Conservation (phyloP, 92 coral and sea anemone genomes). For the Pocillopora meandrina region DNA sequence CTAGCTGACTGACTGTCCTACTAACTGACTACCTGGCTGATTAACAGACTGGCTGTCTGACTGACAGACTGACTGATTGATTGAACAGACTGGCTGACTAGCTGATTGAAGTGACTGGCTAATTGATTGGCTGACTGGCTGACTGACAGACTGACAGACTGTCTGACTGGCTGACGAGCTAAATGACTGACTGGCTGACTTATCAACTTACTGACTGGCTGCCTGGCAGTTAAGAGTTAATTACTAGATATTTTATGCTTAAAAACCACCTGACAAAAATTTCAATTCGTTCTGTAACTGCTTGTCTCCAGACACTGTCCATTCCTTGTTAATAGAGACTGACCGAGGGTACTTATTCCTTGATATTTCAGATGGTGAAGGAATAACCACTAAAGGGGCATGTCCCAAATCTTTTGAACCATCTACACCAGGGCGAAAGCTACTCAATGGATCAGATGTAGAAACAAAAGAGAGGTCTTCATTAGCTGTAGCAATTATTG, state of each 20-base stretch:
- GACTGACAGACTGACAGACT: no score
- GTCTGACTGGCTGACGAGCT: no score
- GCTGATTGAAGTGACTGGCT: not conserved
- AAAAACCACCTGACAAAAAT: conserved; percentile 40
- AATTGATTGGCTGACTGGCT: no score
- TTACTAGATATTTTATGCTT: not conserved
- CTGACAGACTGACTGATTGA: not conserved
- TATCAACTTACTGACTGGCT: not conserved
- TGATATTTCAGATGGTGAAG: not conserved
- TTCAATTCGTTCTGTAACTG: conserved; percentile 49
- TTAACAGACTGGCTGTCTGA: not conserved
- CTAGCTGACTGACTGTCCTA: not conserved
- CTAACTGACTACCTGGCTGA: not conserved
- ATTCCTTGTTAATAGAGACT: conserved; percentile 27
- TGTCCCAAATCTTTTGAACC: not conserved
- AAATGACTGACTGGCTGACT: no score
- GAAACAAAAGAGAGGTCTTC: not conserved
- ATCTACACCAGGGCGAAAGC: no score
- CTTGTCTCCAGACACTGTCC: conserved; percentile 52
- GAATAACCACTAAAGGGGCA: conserved; percentile 8
- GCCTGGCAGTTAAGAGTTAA: not conserved
- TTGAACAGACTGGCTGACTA: not conserved
- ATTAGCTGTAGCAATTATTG: not conserved
- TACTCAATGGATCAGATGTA: no score
- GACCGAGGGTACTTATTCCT: no score